Percentiles rank a stretch among this genome's conserved stretches.
Evolutionary conservation across 1,140 invertebrate genomes (phyloP).

Genomic region (Amphibalanus amphitrite): DNA sequence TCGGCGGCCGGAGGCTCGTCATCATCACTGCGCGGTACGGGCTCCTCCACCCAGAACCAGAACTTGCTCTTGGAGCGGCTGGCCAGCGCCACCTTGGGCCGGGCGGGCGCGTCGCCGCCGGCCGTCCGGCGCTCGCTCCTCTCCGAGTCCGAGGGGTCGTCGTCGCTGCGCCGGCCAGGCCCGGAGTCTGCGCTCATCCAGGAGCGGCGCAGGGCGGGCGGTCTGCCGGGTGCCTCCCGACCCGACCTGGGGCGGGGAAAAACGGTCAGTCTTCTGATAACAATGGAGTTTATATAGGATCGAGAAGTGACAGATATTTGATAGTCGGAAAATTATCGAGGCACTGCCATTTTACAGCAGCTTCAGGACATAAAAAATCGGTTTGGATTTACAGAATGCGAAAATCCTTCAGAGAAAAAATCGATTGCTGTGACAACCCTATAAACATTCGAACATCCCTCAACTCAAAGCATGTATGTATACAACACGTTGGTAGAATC

Average conservation of each 20-base stretch:
- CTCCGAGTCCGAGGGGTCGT: neutral
- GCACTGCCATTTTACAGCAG: no score
- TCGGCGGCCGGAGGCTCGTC: neutral
- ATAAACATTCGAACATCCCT: no score
- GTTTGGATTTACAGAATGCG: no score
- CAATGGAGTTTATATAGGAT: no score
- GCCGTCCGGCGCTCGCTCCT: neutral
- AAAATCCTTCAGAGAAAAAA: no score
- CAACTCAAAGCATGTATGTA: no score
- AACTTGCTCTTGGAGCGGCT: neutral
- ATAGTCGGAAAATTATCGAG: no score
- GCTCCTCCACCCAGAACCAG: slow-evolving; percentile 4
- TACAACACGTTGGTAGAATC: no score
- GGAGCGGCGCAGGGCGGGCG: neutral
- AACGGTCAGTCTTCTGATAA: no score
- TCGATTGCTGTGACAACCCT: no score
- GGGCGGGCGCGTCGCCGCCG: neutral
- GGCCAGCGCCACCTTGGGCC: neutral
- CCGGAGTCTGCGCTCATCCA: neutral
- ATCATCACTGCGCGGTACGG: neutral
- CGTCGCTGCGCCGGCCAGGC: neutral
- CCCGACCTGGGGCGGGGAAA: neutral
- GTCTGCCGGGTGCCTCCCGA: neutral
- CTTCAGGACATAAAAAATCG: no score
- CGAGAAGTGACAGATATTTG: no score